Conservation (phyloP, 2,797 vertebrate species). For the Melanotaenia boesemani region DNA sequence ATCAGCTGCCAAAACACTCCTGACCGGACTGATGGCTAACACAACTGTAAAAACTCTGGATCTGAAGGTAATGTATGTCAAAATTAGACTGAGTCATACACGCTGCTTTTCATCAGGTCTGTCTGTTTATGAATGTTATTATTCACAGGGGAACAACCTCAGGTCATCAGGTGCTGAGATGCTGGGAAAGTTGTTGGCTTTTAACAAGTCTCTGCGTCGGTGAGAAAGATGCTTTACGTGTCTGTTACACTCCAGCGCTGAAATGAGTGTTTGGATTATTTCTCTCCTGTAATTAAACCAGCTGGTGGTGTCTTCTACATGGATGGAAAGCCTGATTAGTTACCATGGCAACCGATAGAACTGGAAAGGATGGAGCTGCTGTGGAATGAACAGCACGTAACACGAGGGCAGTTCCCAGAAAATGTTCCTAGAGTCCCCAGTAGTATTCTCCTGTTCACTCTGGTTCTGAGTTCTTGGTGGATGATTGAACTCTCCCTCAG, state of each 20-base stretch:
- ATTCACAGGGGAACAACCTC: slow-evolving; percentile 92
- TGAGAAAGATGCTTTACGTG: slow-evolving; percentile 58
- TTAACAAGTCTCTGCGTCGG: slow-evolving; percentile 90
- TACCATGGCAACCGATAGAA: no score
- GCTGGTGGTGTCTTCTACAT: no score
- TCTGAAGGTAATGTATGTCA: slow-evolving; percentile 86
- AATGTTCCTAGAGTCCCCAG: no score
- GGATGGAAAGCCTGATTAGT: no score
- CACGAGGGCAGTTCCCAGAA: no score
- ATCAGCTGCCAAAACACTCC: slow-evolving; percentile 85
- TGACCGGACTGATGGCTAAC: slow-evolving; percentile 89
- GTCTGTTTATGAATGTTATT: not conserved
- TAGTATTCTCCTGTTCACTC: no score
- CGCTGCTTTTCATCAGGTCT: not conserved
- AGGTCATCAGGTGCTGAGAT: slow-evolving; percentile 86
- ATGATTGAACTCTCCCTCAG: no score
- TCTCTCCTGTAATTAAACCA: no score
- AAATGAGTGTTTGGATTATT: no score
- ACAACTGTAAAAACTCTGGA: slow-evolving; percentile 87
- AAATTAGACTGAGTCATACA: not conserved
- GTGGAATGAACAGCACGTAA: no score
- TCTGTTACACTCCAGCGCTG: not conserved
- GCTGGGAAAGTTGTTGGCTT: slow-evolving; percentile 88
- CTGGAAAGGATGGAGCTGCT: no score
- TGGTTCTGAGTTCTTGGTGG: no score